A percentile compares a stretch with the other conserved stretches of the same genome.
Conservation (phyloP, 2,797 vertebrate genomes). For the Lepus townsendii region DNA sequence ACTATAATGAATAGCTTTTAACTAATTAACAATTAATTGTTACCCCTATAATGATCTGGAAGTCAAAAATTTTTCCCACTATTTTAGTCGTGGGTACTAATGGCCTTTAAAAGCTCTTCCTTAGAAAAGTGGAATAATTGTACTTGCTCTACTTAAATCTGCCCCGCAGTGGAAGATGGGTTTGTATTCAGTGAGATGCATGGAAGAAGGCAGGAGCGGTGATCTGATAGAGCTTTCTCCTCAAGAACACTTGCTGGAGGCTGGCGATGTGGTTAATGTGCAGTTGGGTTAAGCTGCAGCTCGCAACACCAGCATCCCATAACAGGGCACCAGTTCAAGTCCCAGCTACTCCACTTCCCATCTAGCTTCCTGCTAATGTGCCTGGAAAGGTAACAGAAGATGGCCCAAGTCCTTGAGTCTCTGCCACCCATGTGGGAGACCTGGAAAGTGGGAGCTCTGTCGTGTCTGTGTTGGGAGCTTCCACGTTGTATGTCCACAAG, state of each 20-base stretch:
- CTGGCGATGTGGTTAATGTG: no score
- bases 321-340: no score
- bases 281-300: no score
- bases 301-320: no score
- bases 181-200: conserved; percentile 11
- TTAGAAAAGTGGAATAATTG: conserved; percentile 14
- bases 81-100: neutral
- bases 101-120: neutral
- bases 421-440: no score
- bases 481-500: neutral
- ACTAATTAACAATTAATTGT: neutral
- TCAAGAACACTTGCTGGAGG: neutral
- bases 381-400: no score
- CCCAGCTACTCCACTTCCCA: no score
- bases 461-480: neutral
- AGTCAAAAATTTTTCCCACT: neutral
- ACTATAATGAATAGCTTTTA: conserved; percentile 34
- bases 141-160: neutral
- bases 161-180: neutral
- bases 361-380: no score
- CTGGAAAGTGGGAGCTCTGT: neutral
- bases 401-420: no score
- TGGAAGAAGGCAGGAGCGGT: neutral
- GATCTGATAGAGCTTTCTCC: conserved; percentile 10
- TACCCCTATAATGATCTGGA: neutral